Base-by-base conservation (phyloP, 2,888 invertebrate genomes). In the Scaptomyza polygonia region DNA sequence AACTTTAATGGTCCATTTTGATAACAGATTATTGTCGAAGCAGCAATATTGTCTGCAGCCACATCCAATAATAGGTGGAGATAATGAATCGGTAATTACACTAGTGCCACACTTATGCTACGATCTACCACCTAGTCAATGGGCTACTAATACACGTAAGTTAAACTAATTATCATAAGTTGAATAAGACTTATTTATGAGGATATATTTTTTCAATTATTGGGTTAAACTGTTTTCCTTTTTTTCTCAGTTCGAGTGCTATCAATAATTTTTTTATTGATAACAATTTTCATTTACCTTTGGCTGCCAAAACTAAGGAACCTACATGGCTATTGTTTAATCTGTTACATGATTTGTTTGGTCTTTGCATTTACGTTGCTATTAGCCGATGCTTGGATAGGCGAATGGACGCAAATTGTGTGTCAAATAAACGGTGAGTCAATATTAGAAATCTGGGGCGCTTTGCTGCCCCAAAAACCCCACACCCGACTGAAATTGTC, bases 241-340 rank as follows among this genome's bases (percentile, higher is more conserved):
- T 2, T 0, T 12, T 91, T 92, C 9, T n/a, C 91, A 95, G 95
- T 95, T 59, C 93, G 95, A 84, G 90, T 95, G 1, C 90, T 95
- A 8, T 95, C 96, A 0, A 93, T 95, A 52, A 95, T 95, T 4
- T 96, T 95, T 75, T 92, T 96, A 2, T 78, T 95, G 40, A 92
- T 93, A 0, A 96, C 96, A 1, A 94, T 95, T 77, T 70, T 76
- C 18, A 39, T 76, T 3, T 76, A 72, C 12, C 59, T 71, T 1
- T 57, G n/a, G 25, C 12, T 71, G 21, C 44, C 40, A 0, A 65
- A 54, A 40, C 43, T 72, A 0, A 40, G 72, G 8, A 57, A 42
- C 30, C 48, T 71, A 0, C 76, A 76, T 7, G 66, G 72, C 9
- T 56, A 39, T 14, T 76, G 72, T 12, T 59, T 71, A 3, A 30